Evolutionary conservation across 1,140 invertebrate genomes (phyloP), one percentile per base, ranked within the genome.

Genomic region (Pissodes strobi): DNA sequence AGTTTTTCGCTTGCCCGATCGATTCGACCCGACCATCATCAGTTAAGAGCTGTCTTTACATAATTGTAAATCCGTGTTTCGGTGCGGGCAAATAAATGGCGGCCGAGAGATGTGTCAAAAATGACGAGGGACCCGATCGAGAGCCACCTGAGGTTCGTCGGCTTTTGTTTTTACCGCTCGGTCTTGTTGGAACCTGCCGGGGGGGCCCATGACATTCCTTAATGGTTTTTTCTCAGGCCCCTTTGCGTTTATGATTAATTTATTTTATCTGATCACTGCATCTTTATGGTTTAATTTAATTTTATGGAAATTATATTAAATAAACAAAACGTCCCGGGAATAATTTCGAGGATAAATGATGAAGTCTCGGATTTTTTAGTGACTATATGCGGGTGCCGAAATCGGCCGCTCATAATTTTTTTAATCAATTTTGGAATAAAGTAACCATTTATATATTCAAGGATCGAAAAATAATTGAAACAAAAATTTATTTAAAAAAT

Each of bases 221-320:
- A 59, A 59, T 59, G 43, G 57, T 48, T 49, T 48, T 59, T 59
- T 59, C 57, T 59, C 57, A 48, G 43, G 45, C 57, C 57, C 43
- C 38, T 59, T 48, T 49, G 57, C 45, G 57, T 30, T 49, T 49
- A 59, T 59, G 57, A 59, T 59, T 59, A 59, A 59, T 59, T 59
- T 49, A 48, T 49, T 49, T 59, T 59, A 59, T 59, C 57, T 59
- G 57, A 19, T 49, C 57, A 23, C 57, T 45, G 57, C 23, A 59
- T 59, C 57, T 59, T 59, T 59, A 59, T 49, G 57, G 57, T 23
- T 46, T 59, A 59, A 59, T 59, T 59, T 59, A 59, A 59, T 59
- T 59, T 59, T 59, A 59, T 59, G 45, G 43, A 48, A 27, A 48
- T 59, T 48, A 59, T 59, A 59, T 59, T 59, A 38, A 49, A 59